Evolutionary conservation across 2,888 invertebrate genomes (phyloP).

Genomic region (Graphium colonna): DNA sequence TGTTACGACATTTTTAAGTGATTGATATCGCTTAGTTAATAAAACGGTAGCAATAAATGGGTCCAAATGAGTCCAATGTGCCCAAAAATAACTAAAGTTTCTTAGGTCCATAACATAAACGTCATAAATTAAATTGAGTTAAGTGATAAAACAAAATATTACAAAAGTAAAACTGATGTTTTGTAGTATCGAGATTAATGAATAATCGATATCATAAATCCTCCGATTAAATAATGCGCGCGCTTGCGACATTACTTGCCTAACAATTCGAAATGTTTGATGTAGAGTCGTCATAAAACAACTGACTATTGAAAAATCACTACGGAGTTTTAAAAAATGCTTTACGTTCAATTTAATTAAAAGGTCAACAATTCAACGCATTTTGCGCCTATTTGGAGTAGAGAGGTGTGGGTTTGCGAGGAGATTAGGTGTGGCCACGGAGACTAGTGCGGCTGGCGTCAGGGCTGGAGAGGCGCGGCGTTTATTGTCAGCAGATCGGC

Average conservation of each 20-base stretch:
- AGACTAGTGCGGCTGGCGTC: conserved; percentile 7
- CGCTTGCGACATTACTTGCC: not conserved
- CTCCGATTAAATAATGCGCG: not conserved
- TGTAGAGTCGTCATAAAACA: not conserved
- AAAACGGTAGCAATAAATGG: not conserved
- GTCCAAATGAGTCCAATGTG: too few species aligned
- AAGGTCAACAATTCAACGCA: conserved; percentile 2
- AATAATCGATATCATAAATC: not conserved
- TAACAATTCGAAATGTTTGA: not conserved
- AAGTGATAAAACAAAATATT: not conserved
- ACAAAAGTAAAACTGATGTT: not conserved
- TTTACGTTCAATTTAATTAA: not conserved
- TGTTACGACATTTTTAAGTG: conserved; percentile 17
- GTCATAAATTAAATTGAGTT: not conserved
- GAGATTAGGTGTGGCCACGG: conserved; percentile 10
- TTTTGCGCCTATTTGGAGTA: conserved; percentile 2
- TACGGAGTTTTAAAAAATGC: not conserved
- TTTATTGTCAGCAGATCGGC: conserved; percentile 26
- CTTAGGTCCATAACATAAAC: not conserved
- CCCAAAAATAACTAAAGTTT: not conserved
- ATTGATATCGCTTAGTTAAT: conserved; percentile 6
- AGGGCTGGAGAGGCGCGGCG: conserved; percentile 15
- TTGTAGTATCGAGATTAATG: not conserved
- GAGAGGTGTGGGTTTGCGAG: not conserved
- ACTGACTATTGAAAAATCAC: not conserved